These are phyloP conservation scores for Butorides virescens DNA, from an alignment of 2,113 vertebrate species.

Conservation along the genomic window DNA sequence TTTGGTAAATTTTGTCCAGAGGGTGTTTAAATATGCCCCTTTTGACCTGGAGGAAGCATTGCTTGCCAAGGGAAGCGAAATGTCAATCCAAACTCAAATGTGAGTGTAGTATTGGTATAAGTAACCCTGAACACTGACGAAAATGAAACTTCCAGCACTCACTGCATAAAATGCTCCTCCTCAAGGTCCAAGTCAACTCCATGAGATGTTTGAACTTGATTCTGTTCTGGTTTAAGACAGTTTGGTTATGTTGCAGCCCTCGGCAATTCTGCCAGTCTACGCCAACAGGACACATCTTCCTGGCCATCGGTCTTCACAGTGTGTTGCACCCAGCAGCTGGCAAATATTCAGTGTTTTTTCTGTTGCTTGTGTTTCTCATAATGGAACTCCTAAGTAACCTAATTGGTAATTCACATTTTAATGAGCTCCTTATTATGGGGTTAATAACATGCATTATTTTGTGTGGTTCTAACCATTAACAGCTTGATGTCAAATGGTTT, in stretches of 20 bases:
- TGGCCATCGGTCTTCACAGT: not conserved
- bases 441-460: conserved; percentile 49
- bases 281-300: not conserved
- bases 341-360: conserved; percentile 9
- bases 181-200: not conserved
- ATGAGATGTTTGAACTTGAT: not conserved
- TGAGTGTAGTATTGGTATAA: not conserved
- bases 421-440: conserved; percentile 40
- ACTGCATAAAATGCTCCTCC: not conserved
- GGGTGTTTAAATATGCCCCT: not conserved
- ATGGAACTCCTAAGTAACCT: conserved; percentile 20
- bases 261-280: not conserved
- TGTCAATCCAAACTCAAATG: not conserved
- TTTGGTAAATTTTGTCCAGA: not conserved
- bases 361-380: not conserved
- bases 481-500: conserved; percentile 10
- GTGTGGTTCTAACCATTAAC: conserved; percentile 24
- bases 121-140: not conserved
- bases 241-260: not conserved
- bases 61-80: not conserved
- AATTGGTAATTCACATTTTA: conserved; percentile 55
- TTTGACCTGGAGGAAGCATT: not conserved
- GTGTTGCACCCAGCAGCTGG: not conserved
- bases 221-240: not conserved
- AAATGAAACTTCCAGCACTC: not conserved